Conservation (phyloP, 2,888 invertebrate species). For the Sarcophaga rosellei region DNA sequence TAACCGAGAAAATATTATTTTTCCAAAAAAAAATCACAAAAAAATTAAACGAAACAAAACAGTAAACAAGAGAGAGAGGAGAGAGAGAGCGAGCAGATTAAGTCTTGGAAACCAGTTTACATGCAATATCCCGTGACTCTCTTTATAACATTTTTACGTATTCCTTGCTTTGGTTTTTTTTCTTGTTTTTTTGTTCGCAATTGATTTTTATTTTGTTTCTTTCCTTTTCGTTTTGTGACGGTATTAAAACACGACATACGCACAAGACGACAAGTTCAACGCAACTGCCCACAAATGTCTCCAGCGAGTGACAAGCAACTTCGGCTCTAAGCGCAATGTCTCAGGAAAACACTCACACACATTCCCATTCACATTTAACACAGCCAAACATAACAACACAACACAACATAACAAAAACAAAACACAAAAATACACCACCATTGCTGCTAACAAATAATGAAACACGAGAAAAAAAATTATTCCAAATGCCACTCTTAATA, state of each 20-base stretch:
- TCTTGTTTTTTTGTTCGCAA: slow-evolving; percentile 51
- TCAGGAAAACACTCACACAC: slow-evolving; percentile 42
- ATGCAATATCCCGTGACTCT: slow-evolving; percentile 43
- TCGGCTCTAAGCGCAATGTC: slow-evolving; percentile 67
- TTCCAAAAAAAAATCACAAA: too few relatives aligned
- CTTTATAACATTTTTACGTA: slow-evolving; percentile 30
- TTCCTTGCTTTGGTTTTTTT: slow-evolving; percentile 14
- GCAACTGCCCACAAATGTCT: slow-evolving; percentile 79
- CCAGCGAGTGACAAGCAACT: slow-evolving; percentile 70
- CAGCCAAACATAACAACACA: slow-evolving; percentile 31
- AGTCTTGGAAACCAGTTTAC: slow-evolving; percentile 39
- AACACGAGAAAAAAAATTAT: background rate
- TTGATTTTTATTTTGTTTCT: slow-evolving; percentile 56
- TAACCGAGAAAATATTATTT: slow-evolving; percentile 12
- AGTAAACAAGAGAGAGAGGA: background rate
- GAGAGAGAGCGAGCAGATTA: slow-evolving; percentile 36
- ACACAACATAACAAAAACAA: slow-evolving; percentile 34
- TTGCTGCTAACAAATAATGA: background rate
- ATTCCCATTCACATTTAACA: slow-evolving; percentile 7
- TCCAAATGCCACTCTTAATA: too few relatives aligned
- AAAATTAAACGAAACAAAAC: too few relatives aligned
- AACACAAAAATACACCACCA: slow-evolving; percentile 50
- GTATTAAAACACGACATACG: slow-evolving; percentile 70
- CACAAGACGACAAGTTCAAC: slow-evolving; percentile 80
- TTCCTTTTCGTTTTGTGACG: background rate